phyloP scores from a whole-genome alignment of 2,888 invertebrate species.

The Saturnia japonica region DNA sequence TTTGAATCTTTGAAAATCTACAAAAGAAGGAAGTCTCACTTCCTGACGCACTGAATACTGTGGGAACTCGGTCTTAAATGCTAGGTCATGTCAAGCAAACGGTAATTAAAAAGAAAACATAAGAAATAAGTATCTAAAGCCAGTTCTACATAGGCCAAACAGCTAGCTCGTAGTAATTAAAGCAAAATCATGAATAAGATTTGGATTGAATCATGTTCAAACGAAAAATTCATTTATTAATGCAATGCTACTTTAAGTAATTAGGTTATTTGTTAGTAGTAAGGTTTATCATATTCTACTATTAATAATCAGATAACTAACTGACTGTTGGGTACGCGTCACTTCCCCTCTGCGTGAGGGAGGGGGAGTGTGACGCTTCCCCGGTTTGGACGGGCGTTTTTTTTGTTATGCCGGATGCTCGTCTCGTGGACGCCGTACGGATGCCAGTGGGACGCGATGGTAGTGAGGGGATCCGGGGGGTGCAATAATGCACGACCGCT shows the following conservation, averaged over 20 bases:
- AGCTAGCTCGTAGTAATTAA: background rate
- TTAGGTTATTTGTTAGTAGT: background rate
- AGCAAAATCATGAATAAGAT: background rate
- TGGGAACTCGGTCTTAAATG: background rate
- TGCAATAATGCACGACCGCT: too few relatives aligned
- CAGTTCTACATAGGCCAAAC: background rate
- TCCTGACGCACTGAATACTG: background rate
- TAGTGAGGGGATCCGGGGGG: too few relatives aligned
- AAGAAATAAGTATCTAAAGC: background rate
- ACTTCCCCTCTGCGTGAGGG: too few relatives aligned
- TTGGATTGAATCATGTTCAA: background rate
- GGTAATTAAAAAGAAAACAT: background rate
- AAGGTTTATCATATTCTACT: background rate
- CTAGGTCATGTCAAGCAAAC: constrained; percentile 3
- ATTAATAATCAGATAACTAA: too few relatives aligned
- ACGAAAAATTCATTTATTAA: background rate
- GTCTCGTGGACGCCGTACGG: too few relatives aligned
- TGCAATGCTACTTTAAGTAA: background rate
- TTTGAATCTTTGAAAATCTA: background rate
- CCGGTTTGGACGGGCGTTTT: too few relatives aligned
- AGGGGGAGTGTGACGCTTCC: too few relatives aligned
- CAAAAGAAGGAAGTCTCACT: constrained; percentile 10
- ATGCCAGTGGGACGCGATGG: too few relatives aligned
- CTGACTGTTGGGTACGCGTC: too few relatives aligned
- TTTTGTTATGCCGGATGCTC: too few relatives aligned